Evolutionary conservation across 2,888 invertebrate genomes (phyloP).

Genomic region (Trichogramma evanescens): DNA sequence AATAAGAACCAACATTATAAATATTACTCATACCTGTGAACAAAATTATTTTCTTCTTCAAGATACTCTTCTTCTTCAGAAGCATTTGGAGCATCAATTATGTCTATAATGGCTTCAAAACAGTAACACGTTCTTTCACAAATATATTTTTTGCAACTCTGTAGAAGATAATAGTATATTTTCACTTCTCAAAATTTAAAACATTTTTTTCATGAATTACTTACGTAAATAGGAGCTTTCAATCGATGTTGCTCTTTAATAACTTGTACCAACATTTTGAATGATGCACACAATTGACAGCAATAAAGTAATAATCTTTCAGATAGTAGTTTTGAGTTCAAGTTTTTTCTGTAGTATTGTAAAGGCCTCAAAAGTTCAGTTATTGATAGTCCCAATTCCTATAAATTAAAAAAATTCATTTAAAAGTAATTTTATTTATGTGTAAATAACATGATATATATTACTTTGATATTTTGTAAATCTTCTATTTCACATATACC

Average conservation of each 20-base stretch:
- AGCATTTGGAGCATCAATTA: constrained; percentile 34
- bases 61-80: constrained; percentile 32
- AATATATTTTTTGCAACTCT: constrained; percentile 41
- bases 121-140: constrained; percentile 41
- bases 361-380: constrained; percentile 36
- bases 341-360: constrained; percentile 35
- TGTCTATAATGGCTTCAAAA: constrained; percentile 36
- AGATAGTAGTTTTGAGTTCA: constrained; percentile 31
- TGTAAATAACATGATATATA: background rate
- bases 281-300: constrained; percentile 36
- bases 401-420: constrained; percentile 28
- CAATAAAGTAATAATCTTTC: constrained; percentile 38
- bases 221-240: constrained; percentile 39
- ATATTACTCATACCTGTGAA: constrained; percentile 33
- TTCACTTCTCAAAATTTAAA: constrained; percentile 3
- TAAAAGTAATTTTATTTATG: constrained; percentile 16
- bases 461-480: constrained; percentile 41
- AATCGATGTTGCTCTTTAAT: constrained; percentile 39
- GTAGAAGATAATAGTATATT: constrained; percentile 11
- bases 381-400: constrained; percentile 41
- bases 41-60: constrained; percentile 41
- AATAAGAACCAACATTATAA: background rate
- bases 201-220: constrained; percentile 10
- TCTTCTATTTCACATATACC: constrained; percentile 39
- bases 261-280: constrained; percentile 36